These are phyloP conservation scores for Sebastes vulpes DNA, from an alignment of 2,797 vertebrate species.

Conservation along the genomic window DNA sequence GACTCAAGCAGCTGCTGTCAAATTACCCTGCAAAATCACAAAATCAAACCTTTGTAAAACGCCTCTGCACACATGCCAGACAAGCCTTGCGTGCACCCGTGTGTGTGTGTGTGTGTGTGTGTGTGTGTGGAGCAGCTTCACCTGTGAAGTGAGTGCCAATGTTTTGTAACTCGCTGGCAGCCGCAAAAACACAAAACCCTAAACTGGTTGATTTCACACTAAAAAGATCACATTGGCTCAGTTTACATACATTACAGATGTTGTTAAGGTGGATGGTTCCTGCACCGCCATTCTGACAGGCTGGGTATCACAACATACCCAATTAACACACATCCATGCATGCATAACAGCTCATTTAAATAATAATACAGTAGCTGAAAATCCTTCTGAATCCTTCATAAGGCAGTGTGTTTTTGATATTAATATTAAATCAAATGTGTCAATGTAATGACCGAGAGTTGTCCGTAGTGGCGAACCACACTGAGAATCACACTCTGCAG, in stretches of 20 bases:
- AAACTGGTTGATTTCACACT: constrained; percentile 16
- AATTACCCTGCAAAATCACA: constrained; percentile 57
- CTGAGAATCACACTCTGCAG: neutral
- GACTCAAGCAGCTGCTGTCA: constrained; percentile 72
- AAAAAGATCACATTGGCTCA: neutral
- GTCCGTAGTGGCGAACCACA: neutral
- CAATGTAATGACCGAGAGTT: neutral
- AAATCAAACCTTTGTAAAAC: constrained; percentile 64
- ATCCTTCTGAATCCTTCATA: neutral
- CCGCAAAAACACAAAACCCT: neutral
- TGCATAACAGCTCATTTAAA: neutral
- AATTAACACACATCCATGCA: constrained; percentile 8
- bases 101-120: neutral
- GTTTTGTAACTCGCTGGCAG: constrained; percentile 19
- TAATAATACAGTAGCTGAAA: neutral
- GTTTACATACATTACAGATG: neutral
- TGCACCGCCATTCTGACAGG: neutral
- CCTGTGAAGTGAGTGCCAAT: constrained; percentile 29
- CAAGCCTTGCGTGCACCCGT: neutral
- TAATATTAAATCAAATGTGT: neutral
- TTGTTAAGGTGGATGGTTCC: neutral
- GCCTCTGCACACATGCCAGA: constrained; percentile 34
- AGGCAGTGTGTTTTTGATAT: neutral
- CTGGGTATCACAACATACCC: neutral
- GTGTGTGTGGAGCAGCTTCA: constrained; percentile 9